These are phyloP conservation scores for Pangasius larnaudii DNA, from an alignment of 2,797 vertebrate species.

Conservation along the genomic window DNA sequence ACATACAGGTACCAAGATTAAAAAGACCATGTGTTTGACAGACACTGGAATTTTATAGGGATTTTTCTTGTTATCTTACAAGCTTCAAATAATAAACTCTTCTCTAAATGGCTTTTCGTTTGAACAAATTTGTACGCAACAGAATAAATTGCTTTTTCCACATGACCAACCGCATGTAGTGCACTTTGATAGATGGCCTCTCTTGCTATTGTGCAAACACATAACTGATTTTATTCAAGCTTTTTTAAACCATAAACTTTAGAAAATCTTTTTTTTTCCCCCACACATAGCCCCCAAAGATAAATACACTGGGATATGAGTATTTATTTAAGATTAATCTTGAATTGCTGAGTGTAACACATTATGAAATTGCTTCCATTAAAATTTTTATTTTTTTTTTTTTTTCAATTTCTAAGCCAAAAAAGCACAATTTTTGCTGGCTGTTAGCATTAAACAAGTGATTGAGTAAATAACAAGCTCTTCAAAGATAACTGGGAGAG, in stretches of 20 bases:
- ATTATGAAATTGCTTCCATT: constrained; percentile 1
- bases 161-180: constrained; percentile 15
- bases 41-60: not conserved
- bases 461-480: not conserved
- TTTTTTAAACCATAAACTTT: constrained; percentile 3
- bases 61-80: not conserved
- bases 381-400: too few species aligned
- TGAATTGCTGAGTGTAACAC: not conserved
- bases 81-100: constrained; percentile 7
- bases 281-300: not conserved
- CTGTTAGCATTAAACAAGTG: not conserved
- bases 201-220: constrained; percentile 7
- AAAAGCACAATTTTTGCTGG: not conserved
- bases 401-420: not conserved
- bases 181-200: constrained; percentile 1
- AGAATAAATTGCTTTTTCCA: constrained; percentile 10
- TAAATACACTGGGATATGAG: not conserved
- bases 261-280: not conserved
- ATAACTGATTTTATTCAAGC: constrained; percentile 27
- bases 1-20: not conserved
- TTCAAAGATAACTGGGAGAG: not conserved
- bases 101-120: constrained; percentile 6
- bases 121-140: constrained; percentile 1
- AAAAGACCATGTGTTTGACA: not conserved
- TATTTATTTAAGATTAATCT: not conserved